phyloP scores from a whole-genome alignment of 2,888 invertebrate genomes.

The Dendrolimus pini region DNA sequence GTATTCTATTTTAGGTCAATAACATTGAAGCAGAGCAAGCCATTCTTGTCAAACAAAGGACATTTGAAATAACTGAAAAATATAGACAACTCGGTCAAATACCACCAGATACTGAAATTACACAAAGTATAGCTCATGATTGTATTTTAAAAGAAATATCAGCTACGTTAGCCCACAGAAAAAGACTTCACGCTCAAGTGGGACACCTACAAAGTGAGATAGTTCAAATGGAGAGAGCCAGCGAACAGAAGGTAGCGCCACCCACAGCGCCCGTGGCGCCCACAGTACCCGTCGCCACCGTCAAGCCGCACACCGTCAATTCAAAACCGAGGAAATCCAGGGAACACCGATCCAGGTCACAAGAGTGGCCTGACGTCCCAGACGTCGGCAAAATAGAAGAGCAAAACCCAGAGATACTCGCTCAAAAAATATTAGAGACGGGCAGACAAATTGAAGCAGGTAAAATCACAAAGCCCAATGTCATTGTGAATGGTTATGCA shows the following conservation, averaged over 20 bases:
- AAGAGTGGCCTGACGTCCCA: slow-evolving; percentile 95
- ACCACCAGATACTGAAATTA: slow-evolving; percentile 76
- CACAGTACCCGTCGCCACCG: slow-evolving; percentile 54
- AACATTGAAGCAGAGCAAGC: slow-evolving; percentile 87
- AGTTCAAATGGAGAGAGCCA: slow-evolving; percentile 82
- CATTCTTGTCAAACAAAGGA: slow-evolving; percentile 81
- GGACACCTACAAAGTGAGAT: slow-evolving; percentile 88
- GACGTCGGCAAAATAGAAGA: slow-evolving; percentile 94
- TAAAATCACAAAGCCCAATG: slow-evolving; percentile 73
- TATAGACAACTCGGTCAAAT: slow-evolving; percentile 76
- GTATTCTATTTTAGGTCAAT: slow-evolving; percentile 54
- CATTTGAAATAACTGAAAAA: slow-evolving; percentile 86
- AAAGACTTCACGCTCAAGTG: slow-evolving; percentile 88
- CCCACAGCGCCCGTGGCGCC: slow-evolving; percentile 48
- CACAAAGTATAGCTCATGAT: slow-evolving; percentile 85
- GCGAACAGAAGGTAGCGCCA: slow-evolving; percentile 74
- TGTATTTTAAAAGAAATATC: slow-evolving; percentile 91
- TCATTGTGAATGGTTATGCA: slow-evolving; percentile 57
- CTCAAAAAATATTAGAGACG: slow-evolving; percentile 92
- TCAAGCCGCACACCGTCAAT: slow-evolving; percentile 61
- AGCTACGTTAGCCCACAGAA: slow-evolving; percentile 87
- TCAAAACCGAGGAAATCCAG: slow-evolving; percentile 70
- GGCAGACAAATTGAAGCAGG: slow-evolving; percentile 93
- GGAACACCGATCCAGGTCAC: slow-evolving; percentile 87
- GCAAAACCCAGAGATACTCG: slow-evolving; percentile 92